These are phyloP conservation scores for Zoanthus solanderi DNA, from an alignment of 92 coral and sea anemone species.

Conservation along the genomic window DNA sequence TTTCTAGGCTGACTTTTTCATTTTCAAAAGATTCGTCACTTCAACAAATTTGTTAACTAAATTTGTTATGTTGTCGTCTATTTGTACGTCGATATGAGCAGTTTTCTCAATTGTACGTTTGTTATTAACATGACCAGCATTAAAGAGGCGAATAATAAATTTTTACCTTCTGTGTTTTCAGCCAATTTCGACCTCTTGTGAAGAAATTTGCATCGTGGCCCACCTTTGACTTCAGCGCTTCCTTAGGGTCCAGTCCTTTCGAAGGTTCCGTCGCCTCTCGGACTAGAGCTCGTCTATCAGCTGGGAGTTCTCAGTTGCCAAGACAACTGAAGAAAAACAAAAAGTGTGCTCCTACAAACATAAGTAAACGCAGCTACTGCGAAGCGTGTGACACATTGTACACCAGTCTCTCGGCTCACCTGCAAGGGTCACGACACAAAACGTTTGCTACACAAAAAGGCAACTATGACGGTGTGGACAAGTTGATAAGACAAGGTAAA, in stretches of 20 bases:
- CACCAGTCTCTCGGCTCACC: slow-evolving; percentile 56
- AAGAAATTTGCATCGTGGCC: slow-evolving; percentile 86
- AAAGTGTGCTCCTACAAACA: slow-evolving; percentile 15
- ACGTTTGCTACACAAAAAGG: slow-evolving; percentile 54
- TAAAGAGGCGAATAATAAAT: no score
- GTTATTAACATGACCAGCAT: no score
- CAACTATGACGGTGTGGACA: slow-evolving; percentile 74
- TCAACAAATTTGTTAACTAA: no score
- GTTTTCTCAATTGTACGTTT: no score
- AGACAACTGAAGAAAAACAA: slow-evolving; percentile 18
- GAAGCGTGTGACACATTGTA: slow-evolving; percentile 81
- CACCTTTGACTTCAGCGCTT: slow-evolving; percentile 71
- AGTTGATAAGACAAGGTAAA: slow-evolving; percentile 71
- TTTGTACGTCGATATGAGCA: no score
- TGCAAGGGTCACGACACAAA: slow-evolving; percentile 67
- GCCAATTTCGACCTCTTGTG: slow-evolving; percentile 81
- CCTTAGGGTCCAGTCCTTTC: slow-evolving; percentile 82
- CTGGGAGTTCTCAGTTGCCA: slow-evolving; percentile 57
- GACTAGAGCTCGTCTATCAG: slow-evolving; percentile 64
- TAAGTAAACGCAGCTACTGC: slow-evolving; percentile 79
- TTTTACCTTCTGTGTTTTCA: slow-evolving; percentile 16
- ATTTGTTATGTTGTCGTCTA: no score
- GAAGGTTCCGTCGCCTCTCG: slow-evolving; percentile 74
- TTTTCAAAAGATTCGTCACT: no score
- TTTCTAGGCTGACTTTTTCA: no score